Evolutionary conservation across 2,888 invertebrate genomes (phyloP).

Genomic region (Orthosia incerta): DNA sequence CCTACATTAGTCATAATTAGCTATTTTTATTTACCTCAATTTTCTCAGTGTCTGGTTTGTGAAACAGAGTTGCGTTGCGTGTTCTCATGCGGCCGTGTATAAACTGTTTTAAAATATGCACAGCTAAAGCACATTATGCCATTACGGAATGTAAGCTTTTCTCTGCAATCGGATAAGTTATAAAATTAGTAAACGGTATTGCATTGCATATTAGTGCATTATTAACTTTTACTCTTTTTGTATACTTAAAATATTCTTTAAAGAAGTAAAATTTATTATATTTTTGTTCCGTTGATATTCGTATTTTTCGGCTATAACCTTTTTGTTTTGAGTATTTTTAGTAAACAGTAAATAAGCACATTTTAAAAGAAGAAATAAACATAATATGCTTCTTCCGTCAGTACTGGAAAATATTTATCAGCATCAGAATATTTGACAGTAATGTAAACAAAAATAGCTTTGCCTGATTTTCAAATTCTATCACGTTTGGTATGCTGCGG

Average conservation of each 20-base stretch:
- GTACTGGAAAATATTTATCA: background rate
- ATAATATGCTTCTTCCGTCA: too few relatives aligned
- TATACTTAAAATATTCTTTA: too few relatives aligned
- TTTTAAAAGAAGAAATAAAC: too few relatives aligned
- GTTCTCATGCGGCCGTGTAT: slow-evolving; percentile 3
- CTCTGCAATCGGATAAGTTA: background rate
- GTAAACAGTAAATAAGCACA: background rate
- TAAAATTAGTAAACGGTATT: background rate
- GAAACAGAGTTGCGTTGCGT: slow-evolving; percentile 28
- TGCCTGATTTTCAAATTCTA: slow-evolving; percentile 36
- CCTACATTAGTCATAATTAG: slow-evolving; percentile 1
- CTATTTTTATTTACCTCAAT: background rate
- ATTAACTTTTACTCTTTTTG: background rate
- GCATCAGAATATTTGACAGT: background rate
- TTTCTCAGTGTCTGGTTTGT: background rate
- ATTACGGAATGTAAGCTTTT: slow-evolving; percentile 20
- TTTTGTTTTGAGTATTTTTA: too few relatives aligned
- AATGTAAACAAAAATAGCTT: slow-evolving; percentile 15
- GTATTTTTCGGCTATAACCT: too few relatives aligned
- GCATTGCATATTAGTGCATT: background rate
- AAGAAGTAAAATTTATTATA: too few relatives aligned
- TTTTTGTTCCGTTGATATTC: too few relatives aligned
- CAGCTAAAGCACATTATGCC: slow-evolving; percentile 2
- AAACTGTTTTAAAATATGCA: slow-evolving; percentile 30
- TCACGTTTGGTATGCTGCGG: slow-evolving; percentile 57